Evolutionary conservation across 2,797 vertebrate genomes (phyloP).

Genomic region (Babyrousa celebensis): DNA sequence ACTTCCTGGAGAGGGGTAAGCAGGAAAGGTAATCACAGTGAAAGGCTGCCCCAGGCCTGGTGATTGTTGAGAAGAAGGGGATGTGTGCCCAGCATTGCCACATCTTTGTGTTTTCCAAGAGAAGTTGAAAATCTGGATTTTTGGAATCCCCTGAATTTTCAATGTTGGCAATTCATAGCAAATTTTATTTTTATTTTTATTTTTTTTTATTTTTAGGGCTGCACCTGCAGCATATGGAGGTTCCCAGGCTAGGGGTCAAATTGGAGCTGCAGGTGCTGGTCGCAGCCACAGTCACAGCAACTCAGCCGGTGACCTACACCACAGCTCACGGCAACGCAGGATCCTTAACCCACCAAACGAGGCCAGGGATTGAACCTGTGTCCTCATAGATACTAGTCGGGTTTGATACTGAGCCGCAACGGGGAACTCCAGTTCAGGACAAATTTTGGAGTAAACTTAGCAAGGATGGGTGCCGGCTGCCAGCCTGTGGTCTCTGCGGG

Average conservation of each 20-base stretch:
- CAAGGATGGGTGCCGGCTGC: fast-evolving
- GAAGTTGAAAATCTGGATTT: conserved; percentile 3
- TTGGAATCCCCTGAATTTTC: not conserved
- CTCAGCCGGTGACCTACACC: no score
- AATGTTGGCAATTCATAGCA: not conserved
- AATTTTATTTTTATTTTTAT: not conserved
- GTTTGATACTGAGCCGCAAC: no score
- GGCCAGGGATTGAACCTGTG: no score
- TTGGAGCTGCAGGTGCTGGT: no score
- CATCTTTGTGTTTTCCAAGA: conserved; percentile 24
- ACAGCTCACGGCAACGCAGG: no score
- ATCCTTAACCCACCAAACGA: no score
- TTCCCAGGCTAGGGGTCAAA: no score
- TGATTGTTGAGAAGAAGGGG: not conserved
- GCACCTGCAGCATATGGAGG: no score
- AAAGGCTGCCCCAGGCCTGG: not conserved
- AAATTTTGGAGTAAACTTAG: not conserved
- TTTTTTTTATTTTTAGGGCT: no score
- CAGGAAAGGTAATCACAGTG: not conserved
- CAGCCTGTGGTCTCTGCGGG: not conserved
- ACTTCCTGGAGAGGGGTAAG: not conserved
- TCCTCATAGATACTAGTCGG: no score
- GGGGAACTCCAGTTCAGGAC: not conserved
- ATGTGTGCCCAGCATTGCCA: not conserved
- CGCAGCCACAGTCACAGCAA: no score